Percentiles rank a stretch among this genome's conserved stretches.
Conservation (phyloP, 2,888 invertebrate genomes). For the Endomychus coccineus region DNA sequence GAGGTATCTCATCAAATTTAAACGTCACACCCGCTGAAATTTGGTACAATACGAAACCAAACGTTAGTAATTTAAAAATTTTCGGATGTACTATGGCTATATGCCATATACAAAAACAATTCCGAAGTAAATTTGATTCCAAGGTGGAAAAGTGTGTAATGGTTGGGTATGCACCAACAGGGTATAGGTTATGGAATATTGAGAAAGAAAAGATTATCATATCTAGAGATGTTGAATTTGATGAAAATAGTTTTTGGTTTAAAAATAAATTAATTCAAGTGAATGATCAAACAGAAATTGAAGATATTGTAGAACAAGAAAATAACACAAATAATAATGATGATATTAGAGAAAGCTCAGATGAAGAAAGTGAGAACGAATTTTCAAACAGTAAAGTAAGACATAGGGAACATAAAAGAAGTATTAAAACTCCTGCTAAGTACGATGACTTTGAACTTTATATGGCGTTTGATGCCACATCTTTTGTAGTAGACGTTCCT, state of each 20-base stretch:
- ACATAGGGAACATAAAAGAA: constrained; percentile 9
- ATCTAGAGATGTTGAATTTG: constrained; percentile 15
- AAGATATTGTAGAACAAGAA: constrained; percentile 1
- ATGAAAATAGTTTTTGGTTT: constrained; percentile 13
- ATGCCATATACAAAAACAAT: constrained; percentile 15
- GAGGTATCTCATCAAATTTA: constrained; percentile 6
- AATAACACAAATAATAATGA: too few relatives aligned
- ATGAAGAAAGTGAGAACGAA: too few relatives aligned
- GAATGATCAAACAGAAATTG: constrained; percentile 1
- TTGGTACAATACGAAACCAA: constrained; percentile 12
- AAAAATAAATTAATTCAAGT: constrained; percentile 7
- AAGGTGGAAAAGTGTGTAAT: constrained; percentile 16
- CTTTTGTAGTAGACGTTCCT: constrained; percentile 14
- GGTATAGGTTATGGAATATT: constrained; percentile 19
- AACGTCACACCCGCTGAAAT: constrained; percentile 14
- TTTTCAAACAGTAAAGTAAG: too few relatives aligned
- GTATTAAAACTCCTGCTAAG: constrained; percentile 8
- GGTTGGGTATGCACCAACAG: constrained; percentile 17
- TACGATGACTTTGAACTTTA: constrained; percentile 15
- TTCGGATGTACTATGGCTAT: constrained; percentile 14
- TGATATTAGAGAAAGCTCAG: constrained; percentile 2
- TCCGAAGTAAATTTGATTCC: constrained; percentile 15
- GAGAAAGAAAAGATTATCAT: constrained; percentile 15
- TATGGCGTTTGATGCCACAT: constrained; percentile 15
- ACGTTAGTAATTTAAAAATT: constrained; percentile 10